Base-by-base conservation (phyloP, 1,140 invertebrate species). In the Eubasilissa regina region DNA sequence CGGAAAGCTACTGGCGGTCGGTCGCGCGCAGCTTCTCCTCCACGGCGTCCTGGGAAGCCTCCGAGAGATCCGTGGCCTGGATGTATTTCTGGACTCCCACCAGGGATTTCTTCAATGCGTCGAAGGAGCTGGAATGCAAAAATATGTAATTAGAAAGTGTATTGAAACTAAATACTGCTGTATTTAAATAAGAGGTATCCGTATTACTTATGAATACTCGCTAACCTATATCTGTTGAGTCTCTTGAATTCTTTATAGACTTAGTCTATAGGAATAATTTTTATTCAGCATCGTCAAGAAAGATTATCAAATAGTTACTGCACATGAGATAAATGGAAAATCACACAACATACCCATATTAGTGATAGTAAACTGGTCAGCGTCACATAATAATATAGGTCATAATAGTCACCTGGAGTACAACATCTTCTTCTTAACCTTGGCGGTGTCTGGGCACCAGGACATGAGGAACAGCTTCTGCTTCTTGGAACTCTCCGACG, bases 371-470 rank as follows among this genome's bases (percentile, higher is more conserved):
- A n/a, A n/a, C n/a, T n/a, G n/a, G n/a, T n/a, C n/a, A n/a, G n/a
- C n/a, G n/a, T n/a, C n/a, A n/a, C n/a, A n/a, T n/a, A n/a, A n/a
- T n/a, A n/a, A n/a, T n/a, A n/a, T n/a, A n/a, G n/a, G n/a, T n/a
- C n/a, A n/a, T n/a, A 35, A 35, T 35, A 6, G 25, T 45, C 83
- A 92, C 91, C 91, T 94, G 82, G 97, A 98, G 91, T 99, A 99
- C 92, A 99, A 94, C 97, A 99, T 99, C 94, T 99, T 99, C 95
- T 98, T 98, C 92, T 98, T 98, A 78, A 98, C 95, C 89, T 97
- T 97, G 84, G 97, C 97, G 87, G 95, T 97, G 89, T 99, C 97
- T 43, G 97, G 98, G 92, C 97, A 98, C 96, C 96, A 98, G 85
- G 95, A 97, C 96, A 98, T 97, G 86, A 98, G 92, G 91, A 98